Percentiles rank a stretch among this genome's conserved stretches.
Conservation (phyloP, 2,888 invertebrate species). For the Nomada ruficornis region DNA sequence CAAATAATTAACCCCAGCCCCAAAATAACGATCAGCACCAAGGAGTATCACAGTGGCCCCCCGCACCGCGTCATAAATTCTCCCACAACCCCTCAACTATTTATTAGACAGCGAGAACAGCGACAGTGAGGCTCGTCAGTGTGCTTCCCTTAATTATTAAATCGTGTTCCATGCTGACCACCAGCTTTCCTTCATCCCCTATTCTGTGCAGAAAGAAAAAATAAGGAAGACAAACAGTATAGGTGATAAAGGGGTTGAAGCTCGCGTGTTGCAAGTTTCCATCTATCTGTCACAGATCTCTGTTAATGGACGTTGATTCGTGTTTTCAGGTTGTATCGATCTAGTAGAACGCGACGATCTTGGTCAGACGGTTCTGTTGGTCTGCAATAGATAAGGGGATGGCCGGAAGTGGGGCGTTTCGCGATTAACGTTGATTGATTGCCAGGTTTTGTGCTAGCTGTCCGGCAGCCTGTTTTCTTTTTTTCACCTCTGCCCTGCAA, state of each 20-base stretch:
- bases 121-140: neutral
- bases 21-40: neutral
- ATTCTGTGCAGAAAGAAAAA: neutral
- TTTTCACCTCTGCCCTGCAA: too few species aligned
- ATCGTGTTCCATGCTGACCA: neutral
- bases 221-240: neutral
- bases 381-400: neutral
- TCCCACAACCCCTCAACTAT: neutral
- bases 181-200: neutral
- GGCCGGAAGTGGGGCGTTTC: slow-evolving; percentile 21
- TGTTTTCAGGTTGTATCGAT: slow-evolving; percentile 14
- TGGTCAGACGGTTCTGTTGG: neutral
- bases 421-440: slow-evolving; percentile 29
- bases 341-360: neutral
- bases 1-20: neutral
- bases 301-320: slow-evolving; percentile 16
- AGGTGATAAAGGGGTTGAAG: neutral
- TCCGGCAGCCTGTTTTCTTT: too few species aligned
- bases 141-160: slow-evolving; percentile 31
- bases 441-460: neutral
- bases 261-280: neutral
- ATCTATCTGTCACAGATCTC: slow-evolving; percentile 14
- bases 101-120: neutral
- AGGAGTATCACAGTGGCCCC: neutral
- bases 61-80: neutral